A percentile compares a stretch with the other conserved stretches of the same genome.
Conservation (phyloP, 2,797 vertebrate species). For the Botia almorhae region DNA sequence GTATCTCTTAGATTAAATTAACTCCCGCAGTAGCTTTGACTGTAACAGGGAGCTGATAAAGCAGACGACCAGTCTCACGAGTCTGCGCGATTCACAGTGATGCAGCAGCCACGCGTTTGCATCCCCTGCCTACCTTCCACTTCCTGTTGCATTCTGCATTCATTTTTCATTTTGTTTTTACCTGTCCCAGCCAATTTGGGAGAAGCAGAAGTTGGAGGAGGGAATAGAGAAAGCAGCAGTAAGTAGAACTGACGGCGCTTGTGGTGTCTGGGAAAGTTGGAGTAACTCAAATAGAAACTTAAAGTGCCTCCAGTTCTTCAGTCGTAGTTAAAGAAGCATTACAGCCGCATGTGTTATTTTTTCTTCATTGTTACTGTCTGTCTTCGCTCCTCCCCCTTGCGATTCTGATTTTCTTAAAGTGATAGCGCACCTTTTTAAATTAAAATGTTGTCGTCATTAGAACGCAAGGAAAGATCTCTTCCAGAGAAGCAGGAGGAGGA, state of each 20-base stretch:
- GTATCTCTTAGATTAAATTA: conserved; percentile 39
- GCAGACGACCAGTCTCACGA: neutral
- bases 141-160: conserved; percentile 23
- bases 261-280: conserved; percentile 27
- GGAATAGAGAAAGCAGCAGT: neutral
- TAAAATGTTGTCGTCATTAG: neutral
- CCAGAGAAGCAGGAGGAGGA: conserved; percentile 85
- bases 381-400: neutral
- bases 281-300: conserved; percentile 47
- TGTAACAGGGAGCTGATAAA: conserved; percentile 20
- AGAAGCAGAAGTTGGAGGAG: conserved; percentile 4
- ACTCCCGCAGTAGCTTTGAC: conserved; percentile 32
- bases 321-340: neutral
- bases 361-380: neutral
- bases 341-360: neutral
- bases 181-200: conserved; percentile 45
- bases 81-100: neutral
- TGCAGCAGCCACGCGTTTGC: neutral
- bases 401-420: neutral
- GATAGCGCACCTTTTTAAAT: neutral
- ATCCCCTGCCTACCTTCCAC: conserved; percentile 16
- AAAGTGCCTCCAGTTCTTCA: conserved; percentile 27
- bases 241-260: conserved; percentile 38
- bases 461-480: neutral
- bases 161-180: conserved; percentile 56